These are phyloP conservation scores for Piaya cayana DNA, from an alignment of 2,113 vertebrate species.

Conservation along the genomic window DNA sequence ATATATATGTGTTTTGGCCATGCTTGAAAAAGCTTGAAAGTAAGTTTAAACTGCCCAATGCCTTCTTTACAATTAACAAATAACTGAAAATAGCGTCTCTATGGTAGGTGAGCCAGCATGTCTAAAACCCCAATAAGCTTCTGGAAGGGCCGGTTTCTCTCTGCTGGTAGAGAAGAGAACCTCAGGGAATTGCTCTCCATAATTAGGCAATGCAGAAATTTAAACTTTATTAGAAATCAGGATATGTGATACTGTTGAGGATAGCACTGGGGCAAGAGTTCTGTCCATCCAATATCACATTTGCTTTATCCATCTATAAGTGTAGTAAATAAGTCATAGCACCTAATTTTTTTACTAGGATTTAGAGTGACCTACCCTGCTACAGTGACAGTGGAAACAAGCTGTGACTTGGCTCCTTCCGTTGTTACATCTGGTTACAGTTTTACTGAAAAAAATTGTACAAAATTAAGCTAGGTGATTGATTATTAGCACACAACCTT, in stretches of 20 bases:
- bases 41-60: not conserved
- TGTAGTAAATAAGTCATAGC: not conserved
- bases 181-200: not conserved
- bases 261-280: not conserved
- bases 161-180: not conserved
- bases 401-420: not conserved
- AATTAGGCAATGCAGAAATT: not conserved
- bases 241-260: not conserved
- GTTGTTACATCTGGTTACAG: not conserved
- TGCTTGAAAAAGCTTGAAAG: not conserved
- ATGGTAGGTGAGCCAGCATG: not conserved
- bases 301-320: not conserved
- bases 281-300: not conserved
- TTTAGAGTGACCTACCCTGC: not conserved
- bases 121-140: not conserved
- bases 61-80: not conserved
- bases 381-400: not conserved
- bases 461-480: not conserved
- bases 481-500: not conserved
- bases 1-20: accelerated
- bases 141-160: not conserved
- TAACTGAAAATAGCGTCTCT: not conserved
- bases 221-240: not conserved
- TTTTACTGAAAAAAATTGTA: not conserved
- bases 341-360: not conserved